Base-by-base conservation (phyloP, 2,797 vertebrate genomes). In the Sylvia borin region DNA sequence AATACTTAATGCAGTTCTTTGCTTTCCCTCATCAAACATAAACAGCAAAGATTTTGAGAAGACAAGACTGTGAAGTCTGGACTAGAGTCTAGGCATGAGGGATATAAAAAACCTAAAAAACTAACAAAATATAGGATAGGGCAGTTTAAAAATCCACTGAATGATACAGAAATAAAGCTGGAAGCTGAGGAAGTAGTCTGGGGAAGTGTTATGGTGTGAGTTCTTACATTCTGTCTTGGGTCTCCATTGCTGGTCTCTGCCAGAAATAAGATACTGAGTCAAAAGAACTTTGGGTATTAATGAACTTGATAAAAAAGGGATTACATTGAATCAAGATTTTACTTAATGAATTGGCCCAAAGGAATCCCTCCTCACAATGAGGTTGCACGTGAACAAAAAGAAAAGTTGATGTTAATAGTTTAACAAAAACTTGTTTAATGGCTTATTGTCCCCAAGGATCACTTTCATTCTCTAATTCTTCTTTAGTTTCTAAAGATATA, bases 141-240 rank as follows among this genome's bases (percentile, higher is more conserved):
- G 10, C 16, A 55, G 10, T 53, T 74, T 27, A 60, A 53, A 89
- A 78, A 31, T 43, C 12, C 10, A 31, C 45, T 32, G 8, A 60
- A 48, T 7, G 3, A 43, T 42, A 51, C 1, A 62, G 11, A 54
- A 66, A 58, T 54, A 32, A n/a, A 24, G 9, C 11, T 64, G 45
- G 9, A 74, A 58, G 14, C 10, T 29, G 13, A 42, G 36, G 45
- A 74, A 66, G 16, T 13, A 40, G 14, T 29, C 16, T 68, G 50
- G 10, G n/a, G 12, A 58, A 73, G 3, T 14, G 18, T 29, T 38
- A n/a, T 4, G 1, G 7, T 2, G 1, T 1, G 0, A 90, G 8
- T 47, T 68, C 58, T 48, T 60, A 34, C 15, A 21, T n/a, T 61
- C 11, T 60, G 9, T n/a, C 48, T 54, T 31, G 25, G 22, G 16